phyloP scores from a whole-genome alignment of 2,113 vertebrate genomes.

The Chaetodon auriga region DNA sequence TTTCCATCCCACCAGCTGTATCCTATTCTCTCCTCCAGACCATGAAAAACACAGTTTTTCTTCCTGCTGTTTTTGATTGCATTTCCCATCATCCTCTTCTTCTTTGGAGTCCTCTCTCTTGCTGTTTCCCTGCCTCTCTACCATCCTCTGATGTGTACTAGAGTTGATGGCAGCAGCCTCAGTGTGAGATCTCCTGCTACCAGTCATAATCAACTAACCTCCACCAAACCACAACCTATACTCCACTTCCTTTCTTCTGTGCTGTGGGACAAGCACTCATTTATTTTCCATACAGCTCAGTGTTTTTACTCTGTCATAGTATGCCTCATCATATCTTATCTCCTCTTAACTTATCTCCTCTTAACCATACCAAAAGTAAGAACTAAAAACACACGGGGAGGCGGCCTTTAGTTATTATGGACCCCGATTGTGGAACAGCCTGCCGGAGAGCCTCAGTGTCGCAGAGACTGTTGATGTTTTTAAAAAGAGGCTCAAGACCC shows the following conservation, averaged over 20 bases:
- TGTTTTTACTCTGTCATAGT: background rate
- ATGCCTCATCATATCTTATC: conserved; percentile 20
- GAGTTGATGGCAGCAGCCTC: conserved; percentile 51
- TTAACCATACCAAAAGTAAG: too few relatives aligned
- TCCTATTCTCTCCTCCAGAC: background rate
- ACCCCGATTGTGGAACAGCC: too few relatives aligned
- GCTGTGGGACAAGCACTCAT: conserved; percentile 11
- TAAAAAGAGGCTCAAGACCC: too few relatives aligned
- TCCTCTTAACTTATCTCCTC: too few relatives aligned
- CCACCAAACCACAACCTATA: conserved; percentile 1
- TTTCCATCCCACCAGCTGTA: background rate
- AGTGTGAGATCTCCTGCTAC: conserved; percentile 32
- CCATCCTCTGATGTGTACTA: conserved; percentile 41
- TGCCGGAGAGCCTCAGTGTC: too few relatives aligned
- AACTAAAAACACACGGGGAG: too few relatives aligned
- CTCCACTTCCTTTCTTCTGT: conserved; percentile 15
- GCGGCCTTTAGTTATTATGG: too few relatives aligned
- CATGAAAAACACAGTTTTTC: background rate
- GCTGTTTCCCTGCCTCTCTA: background rate
- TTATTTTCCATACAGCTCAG: conserved; percentile 17
- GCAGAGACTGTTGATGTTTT: too few relatives aligned
- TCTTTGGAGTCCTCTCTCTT: background rate
- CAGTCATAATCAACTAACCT: conserved; percentile 16
- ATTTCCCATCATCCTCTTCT: background rate
- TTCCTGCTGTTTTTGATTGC: too few relatives aligned